phyloP scores from a whole-genome alignment of 2,888 invertebrate species.

The Brachyptera putata region DNA sequence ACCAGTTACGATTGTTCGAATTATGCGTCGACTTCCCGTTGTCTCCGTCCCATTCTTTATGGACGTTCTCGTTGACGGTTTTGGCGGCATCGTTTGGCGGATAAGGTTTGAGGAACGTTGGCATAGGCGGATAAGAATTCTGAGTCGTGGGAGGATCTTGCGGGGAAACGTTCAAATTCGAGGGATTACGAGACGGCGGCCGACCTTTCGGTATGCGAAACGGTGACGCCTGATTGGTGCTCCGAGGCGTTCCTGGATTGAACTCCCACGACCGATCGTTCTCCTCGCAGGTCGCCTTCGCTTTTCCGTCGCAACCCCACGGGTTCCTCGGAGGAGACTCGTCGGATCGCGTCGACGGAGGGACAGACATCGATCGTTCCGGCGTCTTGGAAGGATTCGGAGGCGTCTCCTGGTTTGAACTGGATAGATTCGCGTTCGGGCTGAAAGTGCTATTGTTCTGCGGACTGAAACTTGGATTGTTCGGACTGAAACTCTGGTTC shows the following conservation, averaged over 20 bases:
- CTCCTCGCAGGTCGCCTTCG: conserved; percentile 12
- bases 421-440: no score
- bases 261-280: neutral
- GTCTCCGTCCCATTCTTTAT: conserved; percentile 18
- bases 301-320: neutral
- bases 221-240: conserved; percentile 45
- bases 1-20: neutral
- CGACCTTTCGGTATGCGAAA: conserved; percentile 62
- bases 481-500: no score
- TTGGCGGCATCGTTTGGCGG: conserved; percentile 54
- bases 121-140: no score
- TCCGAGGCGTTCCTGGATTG: no score
- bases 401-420: neutral
- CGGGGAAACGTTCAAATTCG: conserved; percentile 26
- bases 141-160: no score
- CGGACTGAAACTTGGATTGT: no score
- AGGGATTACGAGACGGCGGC: conserved; percentile 59
- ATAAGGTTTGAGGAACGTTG: conserved; percentile 56
- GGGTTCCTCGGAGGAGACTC: neutral
- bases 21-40: no score
- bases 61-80: no score
- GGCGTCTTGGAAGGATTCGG: conserved; percentile 20
- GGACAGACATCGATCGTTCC: conserved; percentile 24
- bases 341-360: conserved; percentile 20
- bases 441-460: no score